Evolutionary conservation across 2,888 invertebrate species (phyloP), one percentile per base, ranked within the genome.

Genomic region (Salpingus planirostris): DNA sequence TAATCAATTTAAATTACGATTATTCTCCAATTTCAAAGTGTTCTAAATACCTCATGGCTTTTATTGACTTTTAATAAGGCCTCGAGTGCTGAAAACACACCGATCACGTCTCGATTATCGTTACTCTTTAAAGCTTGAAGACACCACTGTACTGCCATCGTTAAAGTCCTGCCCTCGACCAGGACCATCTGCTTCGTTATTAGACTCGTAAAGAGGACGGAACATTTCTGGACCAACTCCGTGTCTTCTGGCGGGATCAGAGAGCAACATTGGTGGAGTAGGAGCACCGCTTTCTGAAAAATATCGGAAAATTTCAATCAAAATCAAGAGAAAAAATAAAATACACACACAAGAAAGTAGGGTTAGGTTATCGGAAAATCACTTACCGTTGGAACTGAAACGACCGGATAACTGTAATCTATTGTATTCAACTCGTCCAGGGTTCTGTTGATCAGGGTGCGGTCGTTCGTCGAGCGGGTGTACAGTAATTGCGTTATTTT

Each of bases 341-440:
- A 27, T 28, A 35, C 11, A n/a, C n/a, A n/a, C 4, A 31, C 29
- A 11, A n/a, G 14, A 27, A 39, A 26, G 24, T 29, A 12, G 36
- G 35, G 26, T 44, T 31, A 38, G 13, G 30, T 22, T 34, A 23
- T 21, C 3, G 24, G 26, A 23, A 25, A 23, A 21, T 24, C 47
- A n/a, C 50, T 50, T 52, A 65, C 64, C 10, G 58, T 58, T 11
- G 49, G 44, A 38, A 54, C 61, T 32, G 48, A 50, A 2, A 59
- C 51, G 2, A 61, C 29, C 6, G 55, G 46, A 37, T 53, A 52
- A 49, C 71, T 70, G 49, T 69, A 80, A 46, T 80, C 75, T 27
- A 78, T 61, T 1, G 70, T 65, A 55, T 78, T 80, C 21, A 82
- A 62, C 44, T 78, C 75, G 48, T 75, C 75, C 27, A 82, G 64